Percentiles rank a stretch among this genome's conserved stretches.
These are phyloP conservation scores for Neotoma lepida DNA, from an alignment of 2,113 vertebrate genomes.

Conservation along the genomic window DNA sequence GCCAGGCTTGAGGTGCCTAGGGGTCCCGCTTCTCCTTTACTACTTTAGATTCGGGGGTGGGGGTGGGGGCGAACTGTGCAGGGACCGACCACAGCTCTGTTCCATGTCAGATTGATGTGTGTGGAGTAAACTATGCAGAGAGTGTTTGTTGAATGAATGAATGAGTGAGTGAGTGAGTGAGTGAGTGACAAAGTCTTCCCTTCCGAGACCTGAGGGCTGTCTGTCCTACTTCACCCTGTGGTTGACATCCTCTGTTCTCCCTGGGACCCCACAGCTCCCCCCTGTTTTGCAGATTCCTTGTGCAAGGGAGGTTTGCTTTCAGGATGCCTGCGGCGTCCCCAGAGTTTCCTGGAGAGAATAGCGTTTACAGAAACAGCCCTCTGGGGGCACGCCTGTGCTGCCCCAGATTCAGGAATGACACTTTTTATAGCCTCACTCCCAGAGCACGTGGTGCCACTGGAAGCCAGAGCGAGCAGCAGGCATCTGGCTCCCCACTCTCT, in stretches of 20 bases:
- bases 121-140: neutral
- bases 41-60: too few relatives aligned
- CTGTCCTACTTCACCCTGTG: neutral
- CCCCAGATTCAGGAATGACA: conserved; percentile 67
- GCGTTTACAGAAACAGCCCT: conserved; percentile 57
- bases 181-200: neutral
- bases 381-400: conserved; percentile 11
- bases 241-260: neutral
- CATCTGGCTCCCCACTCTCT: neutral
- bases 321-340: conserved; percentile 50
- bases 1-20: neutral
- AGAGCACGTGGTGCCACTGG: conserved; percentile 56
- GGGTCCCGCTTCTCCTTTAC: neutral
- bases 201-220: neutral
- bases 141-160: neutral
- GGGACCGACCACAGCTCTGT: neutral
- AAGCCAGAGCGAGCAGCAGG: neutral
- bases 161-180: neutral
- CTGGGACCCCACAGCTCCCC: neutral
- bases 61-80: too few relatives aligned
- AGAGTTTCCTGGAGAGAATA: conserved; percentile 77
- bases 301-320: conserved; percentile 58
- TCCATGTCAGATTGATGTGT: too few relatives aligned
- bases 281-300: conserved; percentile 22
- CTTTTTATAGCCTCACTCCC: conserved; percentile 73